phyloP scores from a whole-genome alignment of 2,888 invertebrate species.

The Pherbina coryleti region DNA sequence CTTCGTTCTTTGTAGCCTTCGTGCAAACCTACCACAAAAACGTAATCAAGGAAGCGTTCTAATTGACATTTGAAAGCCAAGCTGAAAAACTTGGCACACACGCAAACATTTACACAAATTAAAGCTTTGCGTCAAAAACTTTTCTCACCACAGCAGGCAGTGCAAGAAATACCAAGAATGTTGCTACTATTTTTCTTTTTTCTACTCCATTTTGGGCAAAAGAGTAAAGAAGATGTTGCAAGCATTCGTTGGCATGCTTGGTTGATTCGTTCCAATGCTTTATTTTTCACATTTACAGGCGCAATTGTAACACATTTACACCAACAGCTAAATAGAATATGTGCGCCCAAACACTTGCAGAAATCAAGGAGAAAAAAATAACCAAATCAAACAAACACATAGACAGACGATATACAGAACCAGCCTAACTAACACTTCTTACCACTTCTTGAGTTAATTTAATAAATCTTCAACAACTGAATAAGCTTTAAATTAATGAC shows the following conservation, averaged over 20 bases:
- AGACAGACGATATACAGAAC: conserved; percentile 20
- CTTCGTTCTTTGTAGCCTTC: no score
- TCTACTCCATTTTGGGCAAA: not conserved
- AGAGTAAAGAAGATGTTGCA: not conserved
- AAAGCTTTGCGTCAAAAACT: not conserved
- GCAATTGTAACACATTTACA: not conserved
- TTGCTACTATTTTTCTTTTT: not conserved
- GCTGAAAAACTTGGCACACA: not conserved
- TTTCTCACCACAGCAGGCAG: not conserved
- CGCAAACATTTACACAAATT: conserved; percentile 9
- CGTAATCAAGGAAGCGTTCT: not conserved
- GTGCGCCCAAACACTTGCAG: no score
- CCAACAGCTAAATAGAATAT: not conserved
- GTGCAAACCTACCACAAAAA: no score
- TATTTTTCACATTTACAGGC: conserved; percentile 15
- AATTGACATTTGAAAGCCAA: conserved; percentile 8
- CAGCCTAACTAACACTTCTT: conserved; percentile 46
- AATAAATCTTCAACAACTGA: conserved; percentile 68
- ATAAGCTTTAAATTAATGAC: conserved; percentile 68
- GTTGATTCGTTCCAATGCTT: conserved; percentile 5
- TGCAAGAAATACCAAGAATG: not conserved
- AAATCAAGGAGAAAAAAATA: no score
- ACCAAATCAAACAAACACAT: not conserved
- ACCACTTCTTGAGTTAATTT: conserved; percentile 61
- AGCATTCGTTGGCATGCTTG: not conserved